Percentiles rank a stretch among this genome's conserved stretches.
These are phyloP conservation scores for Cuculus canorus DNA, from an alignment of 2,797 vertebrate genomes.

Conservation along the genomic window DNA sequence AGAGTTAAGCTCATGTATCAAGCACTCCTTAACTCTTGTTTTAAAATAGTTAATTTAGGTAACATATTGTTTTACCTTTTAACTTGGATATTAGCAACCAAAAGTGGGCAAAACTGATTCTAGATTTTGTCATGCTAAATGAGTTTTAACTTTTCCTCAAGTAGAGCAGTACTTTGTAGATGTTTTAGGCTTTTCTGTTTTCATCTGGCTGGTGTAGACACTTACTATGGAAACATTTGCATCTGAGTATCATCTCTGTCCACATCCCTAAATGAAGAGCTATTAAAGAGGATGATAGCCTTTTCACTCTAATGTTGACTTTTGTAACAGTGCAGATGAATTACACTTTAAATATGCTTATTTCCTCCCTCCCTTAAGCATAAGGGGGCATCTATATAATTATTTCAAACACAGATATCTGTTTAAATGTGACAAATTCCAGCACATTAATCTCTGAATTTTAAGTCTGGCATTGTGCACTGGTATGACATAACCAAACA, in stretches of 20 bases:
- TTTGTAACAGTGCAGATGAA: not conserved
- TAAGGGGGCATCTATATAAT: not conserved
- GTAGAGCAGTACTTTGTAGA: rapidly evolving
- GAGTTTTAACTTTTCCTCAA: not conserved
- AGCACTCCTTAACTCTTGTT: not conserved
- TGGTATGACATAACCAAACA: not conserved
- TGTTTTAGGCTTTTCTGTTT: not conserved
- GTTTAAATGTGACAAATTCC: not conserved
- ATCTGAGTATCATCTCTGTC: not conserved
- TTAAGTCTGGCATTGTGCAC: not conserved
- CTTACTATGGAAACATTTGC: not conserved
- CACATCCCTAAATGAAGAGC: not conserved
- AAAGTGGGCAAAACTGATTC: not conserved
- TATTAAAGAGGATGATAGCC: not conserved
- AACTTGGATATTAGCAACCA: not conserved
- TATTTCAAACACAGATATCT: not conserved
- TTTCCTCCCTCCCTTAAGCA: not conserved
- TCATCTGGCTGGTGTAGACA: not conserved
- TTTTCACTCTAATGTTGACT: not conserved
- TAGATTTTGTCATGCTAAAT: not conserved
- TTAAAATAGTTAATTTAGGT: not conserved
- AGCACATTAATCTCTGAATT: not conserved
- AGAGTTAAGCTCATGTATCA: not conserved
- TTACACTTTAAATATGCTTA: not conserved
- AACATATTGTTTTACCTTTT: not conserved